Evolutionary conservation across 2,113 vertebrate species (phyloP), one percentile per base, ranked within the genome.

Genomic region (Lepus americanus): DNA sequence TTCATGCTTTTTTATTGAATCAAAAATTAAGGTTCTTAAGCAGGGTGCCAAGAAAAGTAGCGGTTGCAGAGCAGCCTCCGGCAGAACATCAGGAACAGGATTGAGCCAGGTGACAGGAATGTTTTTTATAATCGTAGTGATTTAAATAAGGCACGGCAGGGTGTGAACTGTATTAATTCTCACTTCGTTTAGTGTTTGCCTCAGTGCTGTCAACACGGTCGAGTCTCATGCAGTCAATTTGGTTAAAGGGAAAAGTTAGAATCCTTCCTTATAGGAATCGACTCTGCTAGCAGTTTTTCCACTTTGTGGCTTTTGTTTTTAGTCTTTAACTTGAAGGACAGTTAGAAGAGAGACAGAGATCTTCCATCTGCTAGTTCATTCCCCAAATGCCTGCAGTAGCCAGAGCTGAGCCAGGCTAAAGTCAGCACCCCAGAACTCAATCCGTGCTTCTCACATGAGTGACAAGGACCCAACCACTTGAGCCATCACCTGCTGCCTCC

Each of bases 131-230:
- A 92, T 84, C 82, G 39, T 86, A 49, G 78, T 92, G 92, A 96
- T 92, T 97, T 96, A 92, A 97, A 91, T 97, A 89, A 94, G 88
- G 81, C 55, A 25, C n/a, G 88, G 89, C 91, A 90, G 89, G 78
- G 73, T 95, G 85, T 53, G 59, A 95, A 90, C 96, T 83, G 74
- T 86, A 81, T 92, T 95, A 89, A 82, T 96, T 97, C 86, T 94
- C 86, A 96, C 95, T 96, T 97, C 89, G 61, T 92, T 91, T 87
- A 53, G 51, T 93, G 77, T 95, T 96, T 83, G 78, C 86, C 36
- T 85, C 51, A 70, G 44, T 22, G 61, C 79, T 91, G 76, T 97
- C 91, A 95, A n/a, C 92, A 80, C 72, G 63, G 39, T 70, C 55
- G 53, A 84, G 70, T 82, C 86, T 88, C n/a, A 61, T 95, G 78